Evolutionary conservation across 2,113 vertebrate species (phyloP).

Genomic region (Leiothrix lutea): DNA sequence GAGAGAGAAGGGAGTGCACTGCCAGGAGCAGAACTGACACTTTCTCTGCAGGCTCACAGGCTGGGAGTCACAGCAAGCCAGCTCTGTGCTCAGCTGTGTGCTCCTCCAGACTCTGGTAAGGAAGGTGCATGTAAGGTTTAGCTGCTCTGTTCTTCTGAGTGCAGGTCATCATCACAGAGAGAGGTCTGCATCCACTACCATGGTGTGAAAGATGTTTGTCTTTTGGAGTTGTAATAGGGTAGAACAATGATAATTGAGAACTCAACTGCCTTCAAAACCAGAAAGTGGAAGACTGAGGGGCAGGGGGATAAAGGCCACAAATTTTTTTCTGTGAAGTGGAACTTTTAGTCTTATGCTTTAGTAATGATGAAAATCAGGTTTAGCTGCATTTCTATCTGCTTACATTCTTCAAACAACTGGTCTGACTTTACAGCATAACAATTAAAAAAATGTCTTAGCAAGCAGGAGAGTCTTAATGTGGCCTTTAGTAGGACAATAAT

Average conservation of each 20-base stretch:
- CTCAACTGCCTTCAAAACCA: background rate
- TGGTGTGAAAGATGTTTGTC: background rate
- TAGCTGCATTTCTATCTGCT: conserved; percentile 16
- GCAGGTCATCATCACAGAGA: background rate
- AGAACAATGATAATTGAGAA: background rate
- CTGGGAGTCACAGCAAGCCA: background rate
- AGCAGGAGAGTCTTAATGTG: background rate
- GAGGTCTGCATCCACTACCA: background rate
- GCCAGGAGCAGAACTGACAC: accelerated
- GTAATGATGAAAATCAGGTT: conserved; percentile 47
- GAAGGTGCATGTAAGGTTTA: background rate
- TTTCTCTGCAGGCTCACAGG: background rate
- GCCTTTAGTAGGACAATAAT: background rate
- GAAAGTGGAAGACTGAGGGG: background rate
- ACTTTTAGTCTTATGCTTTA: background rate
- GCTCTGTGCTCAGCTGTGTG: background rate
- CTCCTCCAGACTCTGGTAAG: background rate
- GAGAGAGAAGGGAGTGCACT: background rate
- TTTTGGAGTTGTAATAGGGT: background rate
- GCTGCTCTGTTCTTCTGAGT: background rate
- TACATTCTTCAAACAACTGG: background rate
- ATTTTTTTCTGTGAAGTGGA: background rate
- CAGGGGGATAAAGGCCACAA: background rate
- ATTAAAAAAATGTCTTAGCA: background rate
- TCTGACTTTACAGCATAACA: background rate